Evolutionary conservation across 2,888 invertebrate genomes (phyloP), one percentile per base, ranked within the genome.

Genomic region (Aleiodes testaceus): DNA sequence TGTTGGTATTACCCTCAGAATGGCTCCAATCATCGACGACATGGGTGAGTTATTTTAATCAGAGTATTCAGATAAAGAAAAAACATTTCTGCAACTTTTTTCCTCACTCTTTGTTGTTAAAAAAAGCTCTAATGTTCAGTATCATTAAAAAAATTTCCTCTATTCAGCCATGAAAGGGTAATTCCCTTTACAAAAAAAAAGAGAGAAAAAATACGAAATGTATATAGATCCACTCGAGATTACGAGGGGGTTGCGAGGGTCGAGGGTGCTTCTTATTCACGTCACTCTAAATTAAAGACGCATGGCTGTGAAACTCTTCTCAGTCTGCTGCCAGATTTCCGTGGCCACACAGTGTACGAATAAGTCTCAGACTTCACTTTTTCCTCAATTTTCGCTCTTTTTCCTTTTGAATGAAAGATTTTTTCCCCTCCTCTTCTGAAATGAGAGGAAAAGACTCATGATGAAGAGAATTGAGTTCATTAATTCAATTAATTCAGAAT

Each of bases 21-120:
- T 97, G 96, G 97, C 97, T 12, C 97, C 97, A 11, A 93, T 97
- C 78, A 97, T 97, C 82, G 97, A 97, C 86, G 97, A 97, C 83
- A 95, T 97, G 94, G 97, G 97, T 97, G 88, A 93, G 52, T 52
- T 42, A 42, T 30, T 47, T 16, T 14, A 3, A 47, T 47, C n/a
- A n/a, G n/a, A n/a, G n/a, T n/a, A n/a, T n/a, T n/a, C n/a, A n/a
- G n/a, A n/a, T n/a, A n/a, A n/a, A n/a, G n/a, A n/a, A n/a, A n/a
- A n/a, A n/a, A n/a, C n/a, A n/a, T n/a, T n/a, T n/a, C n/a, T n/a
- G n/a, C n/a, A n/a, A n/a, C n/a, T n/a, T n/a, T n/a, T n/a, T n/a
- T n/a, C n/a, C n/a, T n/a, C n/a, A n/a, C n/a, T n/a, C n/a, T n/a
- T n/a, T n/a, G n/a, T n/a, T 47, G 5, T 47, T 16, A 47, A 16